Base-by-base conservation (phyloP, 2,113 vertebrate genomes). In the Chelonoidis abingdonii region DNA sequence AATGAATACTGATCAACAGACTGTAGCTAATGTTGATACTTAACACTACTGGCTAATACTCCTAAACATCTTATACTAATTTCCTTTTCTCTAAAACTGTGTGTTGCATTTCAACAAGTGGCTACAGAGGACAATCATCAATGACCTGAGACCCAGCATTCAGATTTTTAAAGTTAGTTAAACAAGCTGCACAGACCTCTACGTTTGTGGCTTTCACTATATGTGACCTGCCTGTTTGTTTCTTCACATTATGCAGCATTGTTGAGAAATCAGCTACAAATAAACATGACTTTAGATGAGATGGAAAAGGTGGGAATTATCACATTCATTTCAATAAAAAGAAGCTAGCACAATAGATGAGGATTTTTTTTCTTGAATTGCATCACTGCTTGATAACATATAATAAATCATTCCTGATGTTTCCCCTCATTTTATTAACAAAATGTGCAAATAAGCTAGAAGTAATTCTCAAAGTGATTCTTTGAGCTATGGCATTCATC, bases 391-490 rank as follows among this genome's bases (percentile, higher is more conserved):
- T 62, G 0, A 88, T 93, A 92, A 91, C 56, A 7, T 95, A 56
- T 84, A 97, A 97, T 97, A 96, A 96, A 96, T 97, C 92, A 96
- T 96, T 82, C 89, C 92, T 96, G 95, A 96, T 95, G 87, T 92
- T 65, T 93, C 89, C 76, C 69, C 69, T 53, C 53, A 92, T 96
- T 97, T 97, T 93, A 86, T 97, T 96, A 93, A 93, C 95, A 87
- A 93, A 96, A 85, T 93, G 86, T 92, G 65, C 95, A 94, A 96
- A 87, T 89, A 95, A 96, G 85, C 85, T 86, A 91, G 88, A 84
- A 96, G 14, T 92, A 93, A 91, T 93, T 89, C 53, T 54, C 53
- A 54, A 54, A 54, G 53, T 97, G 95, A 93, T 93, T 96, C 57
- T 96, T 93, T 95, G 50, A 94, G 85, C 93, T 96, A 82, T 85